Evolutionary conservation across 2,113 vertebrate species (phyloP).

Genomic region (Rhombomys opimus): DNA sequence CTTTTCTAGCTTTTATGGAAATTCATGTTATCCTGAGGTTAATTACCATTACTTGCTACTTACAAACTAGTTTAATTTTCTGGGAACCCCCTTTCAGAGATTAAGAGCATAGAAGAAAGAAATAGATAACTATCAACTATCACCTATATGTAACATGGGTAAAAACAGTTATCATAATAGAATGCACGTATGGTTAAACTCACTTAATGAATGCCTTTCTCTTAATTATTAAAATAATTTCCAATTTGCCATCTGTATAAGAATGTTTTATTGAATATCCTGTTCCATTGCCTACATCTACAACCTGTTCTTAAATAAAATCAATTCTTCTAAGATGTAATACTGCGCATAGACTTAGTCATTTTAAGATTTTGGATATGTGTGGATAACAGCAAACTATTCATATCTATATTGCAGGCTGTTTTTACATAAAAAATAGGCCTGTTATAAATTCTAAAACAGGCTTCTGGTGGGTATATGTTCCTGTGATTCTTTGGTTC

Average conservation of each 20-base stretch:
- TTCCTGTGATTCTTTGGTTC: not conserved
- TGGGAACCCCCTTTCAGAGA: not conserved
- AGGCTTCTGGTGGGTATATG: not conserved
- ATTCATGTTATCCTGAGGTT: too few relatives aligned
- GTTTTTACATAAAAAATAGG: constrained; percentile 16
- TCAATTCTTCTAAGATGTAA: not conserved
- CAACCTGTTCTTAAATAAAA: not conserved
- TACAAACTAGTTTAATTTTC: not conserved
- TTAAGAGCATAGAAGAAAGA: not conserved
- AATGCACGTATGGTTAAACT: not conserved
- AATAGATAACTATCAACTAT: not conserved
- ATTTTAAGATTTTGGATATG: not conserved
- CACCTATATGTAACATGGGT: not conserved
- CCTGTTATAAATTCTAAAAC: not conserved
- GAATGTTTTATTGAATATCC: not conserved
- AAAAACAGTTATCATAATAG: not conserved
- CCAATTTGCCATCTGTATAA: not conserved
- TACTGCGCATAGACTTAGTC: not conserved
- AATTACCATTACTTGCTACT: not conserved
- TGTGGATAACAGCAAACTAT: not conserved
- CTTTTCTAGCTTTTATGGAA: not conserved
- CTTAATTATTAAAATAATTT: not conserved
- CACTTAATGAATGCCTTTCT: not conserved
- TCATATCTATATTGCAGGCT: not conserved
- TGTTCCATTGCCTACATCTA: not conserved